phyloP scores from a whole-genome alignment of 2,113 vertebrate genomes.

The Stegostoma tigrinum region DNA sequence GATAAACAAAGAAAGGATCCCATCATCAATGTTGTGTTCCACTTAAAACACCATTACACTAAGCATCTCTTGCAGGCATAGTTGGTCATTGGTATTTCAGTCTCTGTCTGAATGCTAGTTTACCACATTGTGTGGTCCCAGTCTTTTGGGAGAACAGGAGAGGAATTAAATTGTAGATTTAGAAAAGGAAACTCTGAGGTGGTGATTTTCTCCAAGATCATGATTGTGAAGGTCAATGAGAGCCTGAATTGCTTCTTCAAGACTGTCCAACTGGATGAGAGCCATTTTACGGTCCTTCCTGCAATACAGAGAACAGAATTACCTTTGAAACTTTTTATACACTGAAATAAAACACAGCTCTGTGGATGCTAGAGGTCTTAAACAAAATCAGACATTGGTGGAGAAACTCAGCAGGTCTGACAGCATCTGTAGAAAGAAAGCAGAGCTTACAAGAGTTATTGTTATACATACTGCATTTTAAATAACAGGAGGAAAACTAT shows the following conservation, averaged over 20 bases:
- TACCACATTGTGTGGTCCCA: slow-evolving; percentile 39
- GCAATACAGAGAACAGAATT: slow-evolving; percentile 42
- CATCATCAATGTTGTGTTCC: slow-evolving; percentile 24
- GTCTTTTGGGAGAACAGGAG: slow-evolving; percentile 47
- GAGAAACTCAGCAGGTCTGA: too few relatives aligned
- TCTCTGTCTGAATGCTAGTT: slow-evolving; percentile 53
- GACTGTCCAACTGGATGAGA: slow-evolving; percentile 69
- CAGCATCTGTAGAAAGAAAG: too few relatives aligned
- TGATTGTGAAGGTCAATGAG: slow-evolving; percentile 74
- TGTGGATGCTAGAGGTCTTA: too few relatives aligned
- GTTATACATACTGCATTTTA: too few relatives aligned
- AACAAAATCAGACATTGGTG: too few relatives aligned
- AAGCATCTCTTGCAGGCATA: slow-evolving; percentile 46
- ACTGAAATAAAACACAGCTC: too few relatives aligned
- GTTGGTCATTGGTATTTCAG: slow-evolving; percentile 51
- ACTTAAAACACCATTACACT: slow-evolving; percentile 33
- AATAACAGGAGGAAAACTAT: too few relatives aligned
- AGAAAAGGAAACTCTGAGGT: slow-evolving; percentile 74
- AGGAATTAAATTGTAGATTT: slow-evolving; percentile 61
- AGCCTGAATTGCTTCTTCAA: slow-evolving; percentile 75
- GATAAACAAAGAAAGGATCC: slow-evolving; percentile 5
- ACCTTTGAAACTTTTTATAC: background rate
- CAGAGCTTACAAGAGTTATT: too few relatives aligned
- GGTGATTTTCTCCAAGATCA: slow-evolving; percentile 71
- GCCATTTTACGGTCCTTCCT: slow-evolving; percentile 75